Evolutionary conservation across 2,888 invertebrate species (phyloP), one percentile per base, ranked within the genome.

Genomic region (Odontothrips loti): DNA sequence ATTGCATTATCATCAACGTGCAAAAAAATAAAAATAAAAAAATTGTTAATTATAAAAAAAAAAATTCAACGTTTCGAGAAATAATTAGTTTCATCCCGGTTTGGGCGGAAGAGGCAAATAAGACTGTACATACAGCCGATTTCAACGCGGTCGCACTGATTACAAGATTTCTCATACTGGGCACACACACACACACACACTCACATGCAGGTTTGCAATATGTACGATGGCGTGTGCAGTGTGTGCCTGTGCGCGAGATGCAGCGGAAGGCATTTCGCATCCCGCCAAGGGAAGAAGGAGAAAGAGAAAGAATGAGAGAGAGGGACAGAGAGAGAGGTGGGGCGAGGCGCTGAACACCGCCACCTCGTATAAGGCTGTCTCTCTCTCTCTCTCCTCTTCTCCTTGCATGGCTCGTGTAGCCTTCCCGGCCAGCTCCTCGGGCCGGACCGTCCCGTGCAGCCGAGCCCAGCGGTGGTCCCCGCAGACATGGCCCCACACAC

Each of bases 181-280:
- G 6, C 34, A 43, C 34, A 43, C 34, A 43, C 34, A 6, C 34
- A 43, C 34, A 6, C 34, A 43, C 34, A 43, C 34, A 43, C 34
- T 2, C 34, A 6, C 34, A 6, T 6, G 3, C 6, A 6, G 34
- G 34, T 43, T 43, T 43, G 34, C 68, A 23, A 75, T 27, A 23
- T 8, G 68, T 27, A 27, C 68, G 27, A 23, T 27, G 27, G 58
- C 58, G 58, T 58, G 58, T 43, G 34, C 58, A 8, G 58, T 17
- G 68, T 23, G 68, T 23, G 68, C 6, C 68, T n/a, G 68, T n/a
- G 68, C 68, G 68, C 27, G 27, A 27, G 68, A 75, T 23, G 68
- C 68, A 27, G 68, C 68, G 68, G 68, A 75, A 75, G 68, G 68
- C 68, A 75, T 75, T 75, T 75, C 68, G 68, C 68, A 75, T 75